These are phyloP conservation scores for Micrasema longulum DNA, from an alignment of 1,140 invertebrate genomes.

Conservation along the genomic window DNA sequence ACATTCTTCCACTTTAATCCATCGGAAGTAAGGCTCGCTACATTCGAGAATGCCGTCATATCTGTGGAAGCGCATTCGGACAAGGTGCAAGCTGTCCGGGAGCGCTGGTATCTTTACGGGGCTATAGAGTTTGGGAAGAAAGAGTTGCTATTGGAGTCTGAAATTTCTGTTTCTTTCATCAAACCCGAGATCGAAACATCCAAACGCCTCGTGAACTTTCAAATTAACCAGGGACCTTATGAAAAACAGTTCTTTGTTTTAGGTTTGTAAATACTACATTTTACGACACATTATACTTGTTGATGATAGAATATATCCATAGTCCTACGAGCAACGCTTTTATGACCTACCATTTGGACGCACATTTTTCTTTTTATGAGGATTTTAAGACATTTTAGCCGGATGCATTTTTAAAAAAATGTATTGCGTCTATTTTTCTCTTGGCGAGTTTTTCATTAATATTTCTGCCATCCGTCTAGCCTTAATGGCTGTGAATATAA, in stretches of 20 bases:
- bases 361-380: too few species aligned
- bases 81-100: slow-evolving; percentile 10
- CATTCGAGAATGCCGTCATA: background rate
- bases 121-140: slow-evolving; percentile 21
- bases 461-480: too few species aligned
- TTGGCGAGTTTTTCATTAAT: too few species aligned
- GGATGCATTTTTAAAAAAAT: too few species aligned
- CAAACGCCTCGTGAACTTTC: slow-evolving; percentile 7
- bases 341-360: too few species aligned
- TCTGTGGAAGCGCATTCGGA: slow-evolving; percentile 21
- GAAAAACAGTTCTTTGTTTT: slow-evolving; percentile 31
- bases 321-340: too few species aligned
- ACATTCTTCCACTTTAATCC: slow-evolving; percentile 18
- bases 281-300: too few species aligned
- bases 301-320: too few species aligned
- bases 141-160: slow-evolving; percentile 18
- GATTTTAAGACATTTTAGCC: too few species aligned
- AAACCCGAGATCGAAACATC: slow-evolving; percentile 19
- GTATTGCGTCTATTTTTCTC: too few species aligned
- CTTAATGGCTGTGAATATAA: too few species aligned
- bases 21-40: background rate
- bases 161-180: slow-evolving; percentile 7
- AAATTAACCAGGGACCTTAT: slow-evolving; percentile 31
- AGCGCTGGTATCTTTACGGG: slow-evolving; percentile 22
- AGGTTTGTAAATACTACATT: too few species aligned